A percentile compares a stretch with the other conserved stretches of the same genome.
Conservation (phyloP, 2,113 vertebrate species). For the Mus spicilegus region DNA sequence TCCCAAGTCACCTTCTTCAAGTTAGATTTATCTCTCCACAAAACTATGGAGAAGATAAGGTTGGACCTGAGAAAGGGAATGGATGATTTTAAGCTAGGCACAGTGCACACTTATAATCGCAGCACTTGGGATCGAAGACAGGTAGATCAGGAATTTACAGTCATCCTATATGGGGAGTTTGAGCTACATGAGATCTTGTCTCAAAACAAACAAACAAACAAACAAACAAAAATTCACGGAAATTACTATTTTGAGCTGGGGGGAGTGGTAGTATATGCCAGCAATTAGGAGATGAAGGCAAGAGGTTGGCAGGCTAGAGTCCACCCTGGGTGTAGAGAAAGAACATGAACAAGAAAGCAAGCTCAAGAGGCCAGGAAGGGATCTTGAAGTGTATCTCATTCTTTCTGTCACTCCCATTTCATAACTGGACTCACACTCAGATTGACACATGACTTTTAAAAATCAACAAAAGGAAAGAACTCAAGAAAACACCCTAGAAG, state of each 20-base stretch:
- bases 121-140: background rate
- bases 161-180: background rate
- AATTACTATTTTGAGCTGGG: background rate
- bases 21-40: background rate
- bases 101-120: too few relatives aligned
- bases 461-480: slow-evolving; percentile 51
- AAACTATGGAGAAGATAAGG: background rate
- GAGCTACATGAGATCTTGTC: background rate
- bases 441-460: background rate
- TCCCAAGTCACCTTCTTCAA: background rate
- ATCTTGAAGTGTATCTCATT: background rate
- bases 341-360: background rate
- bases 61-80: background rate
- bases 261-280: background rate
- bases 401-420: background rate
- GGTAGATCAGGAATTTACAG: background rate
- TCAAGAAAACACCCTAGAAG: slow-evolving; percentile 47
- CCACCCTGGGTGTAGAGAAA: background rate
- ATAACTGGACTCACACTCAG: slow-evolving; percentile 16
- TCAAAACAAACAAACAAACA: background rate
- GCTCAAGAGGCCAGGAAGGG: background rate
- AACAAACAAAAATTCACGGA: background rate
- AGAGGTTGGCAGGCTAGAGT: background rate
- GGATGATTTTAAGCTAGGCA: background rate
- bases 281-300: background rate